A percentile compares a stretch with the other conserved stretches of the same genome.
These are phyloP conservation scores for Lucilia sericata DNA, from an alignment of 1,140 invertebrate species.

Conservation along the genomic window DNA sequence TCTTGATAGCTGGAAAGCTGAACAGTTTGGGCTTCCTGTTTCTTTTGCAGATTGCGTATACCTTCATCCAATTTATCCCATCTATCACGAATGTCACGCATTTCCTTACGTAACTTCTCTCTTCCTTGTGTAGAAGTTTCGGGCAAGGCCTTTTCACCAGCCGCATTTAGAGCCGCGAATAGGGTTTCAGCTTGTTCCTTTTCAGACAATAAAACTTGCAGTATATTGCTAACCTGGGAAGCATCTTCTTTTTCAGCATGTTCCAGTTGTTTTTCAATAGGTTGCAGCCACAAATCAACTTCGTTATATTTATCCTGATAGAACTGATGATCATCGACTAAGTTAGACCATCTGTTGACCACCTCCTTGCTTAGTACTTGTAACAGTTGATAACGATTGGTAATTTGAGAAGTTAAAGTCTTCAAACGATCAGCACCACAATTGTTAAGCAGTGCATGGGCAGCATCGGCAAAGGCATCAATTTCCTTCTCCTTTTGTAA, in stretches of 20 bases:
- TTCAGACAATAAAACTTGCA: slow-evolving; percentile 84
- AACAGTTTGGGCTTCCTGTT: slow-evolving; percentile 84
- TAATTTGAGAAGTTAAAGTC: slow-evolving; percentile 89
- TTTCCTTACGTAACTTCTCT: slow-evolving; percentile 86
- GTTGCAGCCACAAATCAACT: slow-evolving; percentile 81
- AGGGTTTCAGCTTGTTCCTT: slow-evolving; percentile 85
- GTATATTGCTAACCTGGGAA: slow-evolving; percentile 70
- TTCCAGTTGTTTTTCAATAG: slow-evolving; percentile 80
- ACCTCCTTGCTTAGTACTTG: slow-evolving; percentile 88
- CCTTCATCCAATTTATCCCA: slow-evolving; percentile 88
- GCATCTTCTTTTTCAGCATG: slow-evolving; percentile 73
- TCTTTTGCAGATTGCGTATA: slow-evolving; percentile 84
- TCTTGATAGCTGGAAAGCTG: slow-evolving; percentile 89
- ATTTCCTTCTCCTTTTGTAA: slow-evolving; percentile 83
- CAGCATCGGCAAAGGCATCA: slow-evolving; percentile 90
- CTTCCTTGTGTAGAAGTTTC: slow-evolving; percentile 91
- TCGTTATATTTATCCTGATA: slow-evolving; percentile 84
- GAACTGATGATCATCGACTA: slow-evolving; percentile 85
- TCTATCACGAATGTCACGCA: slow-evolving; percentile 81
- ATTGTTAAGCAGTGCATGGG: slow-evolving; percentile 86
- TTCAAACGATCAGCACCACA: slow-evolving; percentile 89
- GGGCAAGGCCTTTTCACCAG: slow-evolving; percentile 88
- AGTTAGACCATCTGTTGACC: slow-evolving; percentile 85
- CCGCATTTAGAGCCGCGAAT: slow-evolving; percentile 77
- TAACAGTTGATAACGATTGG: slow-evolving; percentile 87